Evolutionary conservation across 2,888 invertebrate genomes (phyloP), one percentile per base, ranked within the genome.

Genomic region (Ormyrus nitidulus): DNA sequence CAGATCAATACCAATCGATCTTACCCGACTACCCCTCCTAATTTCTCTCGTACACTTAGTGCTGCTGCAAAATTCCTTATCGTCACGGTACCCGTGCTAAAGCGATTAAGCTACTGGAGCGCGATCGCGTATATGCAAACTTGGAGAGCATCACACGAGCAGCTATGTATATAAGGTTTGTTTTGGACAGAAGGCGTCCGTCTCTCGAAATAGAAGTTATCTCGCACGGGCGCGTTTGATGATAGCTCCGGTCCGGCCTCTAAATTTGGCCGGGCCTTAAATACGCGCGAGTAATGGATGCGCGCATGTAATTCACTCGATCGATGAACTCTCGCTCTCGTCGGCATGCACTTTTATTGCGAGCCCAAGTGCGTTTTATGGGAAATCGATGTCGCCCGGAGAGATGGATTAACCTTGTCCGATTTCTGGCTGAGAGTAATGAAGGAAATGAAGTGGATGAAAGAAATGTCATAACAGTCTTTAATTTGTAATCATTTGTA

Each of bases 311-410:
- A 56, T 56, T 75, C 44, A 69, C 64, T n/a, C 77, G 72, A 77
- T 81, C 81, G 71, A 81, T 73, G 81, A 81, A 85, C 85, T 86
- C 83, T 84, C 70, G 62, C 83, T 82, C 82, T 80, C 82, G 56
- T 59, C 10, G 10, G 46, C 10, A 6, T 62, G 44, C 46, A 5
- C 11, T 62, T 62, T 46, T 62, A 44, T 44, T 62, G 62, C 62
- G 34, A 34, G 10, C 5, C 59, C 6, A 56, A n/a, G 11, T 56
- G 6, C 56, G n/a, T 56, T 59, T 34, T 59, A 59, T 59, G 59
- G 59, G 59, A 59, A 59, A 59, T 59, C 59, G 59, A 59, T 59
- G 34, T 8, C 53, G 53, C 53, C 9, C 53, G 53, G 34, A 10
- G 53, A 8, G 5, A 53, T 10, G 59, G 59, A 59, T 59, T 59